Conservation (phyloP, 2,888 invertebrate genomes). For the Athetis lepigone region DNA sequence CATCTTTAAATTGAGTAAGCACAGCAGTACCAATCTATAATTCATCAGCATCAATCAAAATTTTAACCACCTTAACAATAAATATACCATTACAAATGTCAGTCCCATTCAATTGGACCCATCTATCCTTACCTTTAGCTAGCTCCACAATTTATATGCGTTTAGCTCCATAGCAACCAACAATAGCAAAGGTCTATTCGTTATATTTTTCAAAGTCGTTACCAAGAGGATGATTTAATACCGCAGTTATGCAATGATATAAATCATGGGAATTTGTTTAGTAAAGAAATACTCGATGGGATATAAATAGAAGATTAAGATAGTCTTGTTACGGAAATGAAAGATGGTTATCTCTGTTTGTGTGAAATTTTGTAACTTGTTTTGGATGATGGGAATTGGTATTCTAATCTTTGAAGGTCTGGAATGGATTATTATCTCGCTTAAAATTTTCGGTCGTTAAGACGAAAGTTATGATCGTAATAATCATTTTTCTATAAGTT, state of each 20-base stretch:
- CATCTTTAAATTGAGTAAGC: not conserved
- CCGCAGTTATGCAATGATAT: conserved; percentile 74
- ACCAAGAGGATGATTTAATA: conserved; percentile 64
- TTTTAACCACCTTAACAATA: conserved; percentile 1
- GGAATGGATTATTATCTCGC: conserved; percentile 8
- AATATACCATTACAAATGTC: conserved; percentile 7
- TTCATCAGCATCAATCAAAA: conserved; percentile 11
- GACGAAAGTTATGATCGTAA: not conserved
- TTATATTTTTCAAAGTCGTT: conserved; percentile 76
- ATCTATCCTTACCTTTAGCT: conserved; percentile 34
- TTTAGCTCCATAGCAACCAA: conserved; percentile 61
- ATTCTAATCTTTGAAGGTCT: conserved; percentile 32
- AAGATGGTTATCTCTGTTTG: conserved; percentile 67
- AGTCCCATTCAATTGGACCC: conserved; percentile 20
- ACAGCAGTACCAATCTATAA: not conserved
- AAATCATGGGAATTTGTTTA: conserved; percentile 70
- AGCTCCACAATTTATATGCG: conserved; percentile 59
- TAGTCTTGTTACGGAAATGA: conserved; percentile 70
- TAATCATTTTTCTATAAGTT: too few relatives aligned
- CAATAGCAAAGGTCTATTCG: conserved; percentile 70
- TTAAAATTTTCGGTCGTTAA: not conserved
- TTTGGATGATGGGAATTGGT: conserved; percentile 45
- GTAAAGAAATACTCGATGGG: conserved; percentile 67
- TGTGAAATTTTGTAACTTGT: conserved; percentile 59
- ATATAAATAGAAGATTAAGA: conserved; percentile 81